phyloP scores from a whole-genome alignment of 2,113 vertebrate genomes.

The Promerops cafer region DNA sequence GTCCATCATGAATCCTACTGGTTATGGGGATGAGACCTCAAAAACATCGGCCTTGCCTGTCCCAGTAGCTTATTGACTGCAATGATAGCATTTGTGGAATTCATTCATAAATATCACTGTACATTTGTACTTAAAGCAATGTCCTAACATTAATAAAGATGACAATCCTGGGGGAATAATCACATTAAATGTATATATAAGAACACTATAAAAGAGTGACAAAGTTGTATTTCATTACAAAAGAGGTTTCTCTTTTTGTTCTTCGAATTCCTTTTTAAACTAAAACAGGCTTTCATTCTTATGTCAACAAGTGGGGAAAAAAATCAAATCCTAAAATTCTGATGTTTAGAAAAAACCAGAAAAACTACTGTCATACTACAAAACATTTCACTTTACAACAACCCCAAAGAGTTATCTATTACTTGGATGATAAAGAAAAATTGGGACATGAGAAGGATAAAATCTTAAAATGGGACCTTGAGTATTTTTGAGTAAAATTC shows the following conservation, averaged over 20 bases:
- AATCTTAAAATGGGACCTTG: conserved; percentile 14
- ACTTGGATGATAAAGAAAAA: conserved; percentile 29
- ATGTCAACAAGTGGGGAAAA: neutral
- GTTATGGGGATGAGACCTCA: neutral
- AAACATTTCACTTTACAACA: conserved; percentile 64
- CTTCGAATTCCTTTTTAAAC: neutral
- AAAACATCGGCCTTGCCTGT: neutral
- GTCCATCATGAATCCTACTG: neutral
- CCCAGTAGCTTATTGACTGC: neutral
- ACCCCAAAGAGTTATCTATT: neutral
- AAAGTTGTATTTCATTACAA: conserved; percentile 13
- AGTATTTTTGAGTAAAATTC: conserved; percentile 36
- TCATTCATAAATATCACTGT: neutral
- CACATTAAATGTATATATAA: conserved; percentile 16
- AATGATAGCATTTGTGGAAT: neutral
- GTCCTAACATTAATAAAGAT: neutral
- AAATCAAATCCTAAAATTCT: conserved; percentile 21
- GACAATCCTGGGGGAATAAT: neutral
- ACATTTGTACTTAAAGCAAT: neutral
- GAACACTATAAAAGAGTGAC: conserved; percentile 40
- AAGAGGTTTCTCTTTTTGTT: neutral
- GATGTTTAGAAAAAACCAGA: conserved; percentile 29
- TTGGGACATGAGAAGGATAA: neutral
- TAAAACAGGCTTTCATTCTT: neutral
- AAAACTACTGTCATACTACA: conserved; percentile 32